Base-by-base conservation (phyloP, 2,888 invertebrate genomes). In the Philereme vetulata region DNA sequence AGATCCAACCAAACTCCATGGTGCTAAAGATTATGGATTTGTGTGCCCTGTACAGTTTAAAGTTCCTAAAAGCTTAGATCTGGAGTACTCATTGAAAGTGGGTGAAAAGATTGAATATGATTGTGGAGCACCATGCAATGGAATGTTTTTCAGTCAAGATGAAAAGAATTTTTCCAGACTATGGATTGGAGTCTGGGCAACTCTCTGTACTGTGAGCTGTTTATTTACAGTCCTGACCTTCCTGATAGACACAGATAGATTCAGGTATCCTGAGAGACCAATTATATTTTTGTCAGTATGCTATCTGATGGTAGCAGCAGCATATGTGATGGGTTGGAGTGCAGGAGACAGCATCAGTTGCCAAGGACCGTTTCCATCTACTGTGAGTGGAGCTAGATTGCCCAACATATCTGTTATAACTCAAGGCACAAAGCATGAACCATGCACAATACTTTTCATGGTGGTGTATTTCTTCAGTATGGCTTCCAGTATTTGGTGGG, bases 401-500 rank as follows among this genome's bases (percentile, higher is more conserved):
- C 95, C 95, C 68, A 96, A 96, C 93, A 95, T 96, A 71, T 95
- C 96, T 70, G 95, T 96, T 47, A 96, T 97, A 75, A 96, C 97
- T 21, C 98, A 98, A 90, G 98, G 97, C 76, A 96, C 96, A 62
- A 96, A 95, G 79, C 95, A 95, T 84, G 95, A 96, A 84, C 90
- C 91, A 76, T 99, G 98, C 86, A 98, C 98, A 42, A 96, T 99
- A 66, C 94, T 98, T 59, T 99, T 99, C 88, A 98, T 99, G 98
- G 94, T 98, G 77, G 94, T 98, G 48, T 98, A 98, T 89, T 98
- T 98, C 92, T 98, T 98, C 85, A 96, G 97, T 81, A 98, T 98
- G 97, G 98, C 98, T 34, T 97, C 97, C 48, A 97, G 97, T 81
- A 97, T 98, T 78, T 98, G 99, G 98, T 99, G 98, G 98, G 98